phyloP scores from a whole-genome alignment of 2,888 invertebrate species.

The Noctua fimbriata region DNA sequence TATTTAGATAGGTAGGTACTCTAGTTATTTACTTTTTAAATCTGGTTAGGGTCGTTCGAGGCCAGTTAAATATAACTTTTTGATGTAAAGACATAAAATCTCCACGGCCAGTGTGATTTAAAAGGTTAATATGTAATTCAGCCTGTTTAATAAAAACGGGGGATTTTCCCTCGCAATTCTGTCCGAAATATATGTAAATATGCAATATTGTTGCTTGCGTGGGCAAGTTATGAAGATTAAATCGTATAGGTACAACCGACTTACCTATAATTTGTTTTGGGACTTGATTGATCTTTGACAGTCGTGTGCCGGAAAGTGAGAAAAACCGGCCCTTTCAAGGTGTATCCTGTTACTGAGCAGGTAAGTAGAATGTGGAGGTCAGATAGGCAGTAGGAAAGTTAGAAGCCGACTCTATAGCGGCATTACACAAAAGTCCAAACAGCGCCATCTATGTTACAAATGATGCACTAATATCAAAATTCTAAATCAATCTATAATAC shows the following conservation, averaged over 20 bases:
- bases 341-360: neutral
- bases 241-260: neutral
- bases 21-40: neutral
- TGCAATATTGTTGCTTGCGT: neutral
- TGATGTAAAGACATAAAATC: constrained; percentile 5
- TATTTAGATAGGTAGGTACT: neutral
- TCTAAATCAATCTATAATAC: too few species aligned
- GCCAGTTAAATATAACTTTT: constrained; percentile 3
- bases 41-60: neutral
- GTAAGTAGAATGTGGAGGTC: too few species aligned
- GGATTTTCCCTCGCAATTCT: neutral
- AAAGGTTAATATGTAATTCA: constrained; percentile 28
- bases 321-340: neutral
- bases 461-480: too few species aligned
- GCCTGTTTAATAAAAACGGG: constrained; percentile 3
- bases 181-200: neutral
- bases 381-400: too few species aligned
- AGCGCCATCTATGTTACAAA: too few species aligned
- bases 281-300: neutral
- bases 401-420: too few species aligned
- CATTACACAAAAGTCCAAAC: too few species aligned
- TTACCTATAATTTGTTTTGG: neutral
- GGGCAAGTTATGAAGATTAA: neutral
- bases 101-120: constrained; percentile 13
- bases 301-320: neutral